Conservation (phyloP, 2,113 vertebrate genomes). For the Catagonus wagneri region DNA sequence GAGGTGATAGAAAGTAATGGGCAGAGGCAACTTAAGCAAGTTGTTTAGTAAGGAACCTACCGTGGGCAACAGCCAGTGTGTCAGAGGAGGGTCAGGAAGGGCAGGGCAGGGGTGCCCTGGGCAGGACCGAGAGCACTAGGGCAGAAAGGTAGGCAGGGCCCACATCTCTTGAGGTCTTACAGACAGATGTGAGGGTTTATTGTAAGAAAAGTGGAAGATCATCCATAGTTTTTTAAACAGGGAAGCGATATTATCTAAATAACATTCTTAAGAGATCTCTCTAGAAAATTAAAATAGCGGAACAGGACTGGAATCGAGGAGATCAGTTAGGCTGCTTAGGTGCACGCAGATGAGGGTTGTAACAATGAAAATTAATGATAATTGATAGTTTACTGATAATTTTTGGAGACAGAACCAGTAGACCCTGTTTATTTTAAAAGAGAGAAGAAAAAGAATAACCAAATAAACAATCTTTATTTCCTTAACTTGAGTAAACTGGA, state of each 20-base stretch:
- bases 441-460: not conserved
- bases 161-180: not conserved
- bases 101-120: too few species aligned
- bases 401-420: not conserved
- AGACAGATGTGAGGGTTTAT: not conserved
- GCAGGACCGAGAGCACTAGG: rapidly evolving
- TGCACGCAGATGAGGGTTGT: not conserved
- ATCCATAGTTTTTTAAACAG: not conserved
- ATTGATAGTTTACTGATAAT: not conserved
- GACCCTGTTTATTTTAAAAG: not conserved
- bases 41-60: not conserved
- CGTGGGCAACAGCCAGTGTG: too few species aligned
- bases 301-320: not conserved
- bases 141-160: not conserved
- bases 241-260: not conserved
- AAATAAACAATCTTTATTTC: not conserved
- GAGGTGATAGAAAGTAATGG: not conserved
- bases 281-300: not conserved
- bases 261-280: not conserved
- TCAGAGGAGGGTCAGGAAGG: not conserved
- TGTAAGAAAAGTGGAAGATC: not conserved
- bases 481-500: not conserved
- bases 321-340: not conserved
- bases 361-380: not conserved
- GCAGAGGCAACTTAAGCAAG: not conserved